phyloP scores from a whole-genome alignment of 2,888 invertebrate genomes.

The Griposia aprilina region DNA sequence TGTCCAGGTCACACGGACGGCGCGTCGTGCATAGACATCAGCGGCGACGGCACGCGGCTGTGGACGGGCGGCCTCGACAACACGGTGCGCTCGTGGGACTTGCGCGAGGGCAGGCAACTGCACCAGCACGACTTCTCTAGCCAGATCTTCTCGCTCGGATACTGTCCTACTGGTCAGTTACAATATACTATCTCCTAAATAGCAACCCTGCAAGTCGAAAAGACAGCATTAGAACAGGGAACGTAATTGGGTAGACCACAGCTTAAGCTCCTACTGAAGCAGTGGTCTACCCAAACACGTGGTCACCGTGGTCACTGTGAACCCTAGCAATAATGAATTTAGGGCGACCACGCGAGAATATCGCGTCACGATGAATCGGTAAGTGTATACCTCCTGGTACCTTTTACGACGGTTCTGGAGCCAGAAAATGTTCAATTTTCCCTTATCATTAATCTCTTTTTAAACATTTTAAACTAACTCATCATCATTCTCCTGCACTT shows the following conservation, averaged over 20 bases:
- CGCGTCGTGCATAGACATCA: slow-evolving; percentile 99
- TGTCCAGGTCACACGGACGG: slow-evolving; percentile 97
- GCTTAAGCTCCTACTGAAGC: not conserved
- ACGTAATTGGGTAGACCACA: not conserved
- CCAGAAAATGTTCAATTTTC: not conserved
- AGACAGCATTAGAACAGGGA: not conserved
- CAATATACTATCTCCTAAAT: not conserved
- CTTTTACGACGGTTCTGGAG: too few relatives aligned
- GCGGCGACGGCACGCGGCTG: slow-evolving; percentile 96
- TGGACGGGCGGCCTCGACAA: slow-evolving; percentile 99
- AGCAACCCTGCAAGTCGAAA: not conserved
- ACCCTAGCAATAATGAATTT: not conserved
- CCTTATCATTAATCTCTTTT: not conserved
- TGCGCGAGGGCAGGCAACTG: slow-evolving; percentile 97
- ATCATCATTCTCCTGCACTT: not conserved
- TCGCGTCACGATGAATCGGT: not conserved
- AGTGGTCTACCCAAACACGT: not conserved
- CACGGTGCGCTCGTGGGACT: slow-evolving; percentile 99
- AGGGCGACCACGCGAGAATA: not conserved
- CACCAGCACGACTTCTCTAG: slow-evolving; percentile 99
- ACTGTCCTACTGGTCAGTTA: slow-evolving; percentile 95
- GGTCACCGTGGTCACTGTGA: not conserved
- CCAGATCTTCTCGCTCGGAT: slow-evolving; percentile 96
- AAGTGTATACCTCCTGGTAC: too few relatives aligned
- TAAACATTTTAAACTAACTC: not conserved